Evolutionary conservation across 2,888 invertebrate genomes (phyloP).

Genomic region (Rhogogaster chlorosoma): DNA sequence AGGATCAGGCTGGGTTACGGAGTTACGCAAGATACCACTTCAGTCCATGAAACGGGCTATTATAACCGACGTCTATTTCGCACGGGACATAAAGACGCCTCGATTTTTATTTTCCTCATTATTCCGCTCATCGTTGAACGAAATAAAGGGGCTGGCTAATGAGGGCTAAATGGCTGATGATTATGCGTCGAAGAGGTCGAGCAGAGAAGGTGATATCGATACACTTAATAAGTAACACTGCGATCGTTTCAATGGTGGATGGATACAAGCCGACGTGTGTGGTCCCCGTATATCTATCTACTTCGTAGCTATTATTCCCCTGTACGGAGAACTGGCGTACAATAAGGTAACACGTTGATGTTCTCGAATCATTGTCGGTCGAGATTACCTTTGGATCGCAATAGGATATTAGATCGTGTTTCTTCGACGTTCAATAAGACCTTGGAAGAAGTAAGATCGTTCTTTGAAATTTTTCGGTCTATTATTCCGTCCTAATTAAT

Average conservation of each 20-base stretch:
- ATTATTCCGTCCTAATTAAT: background rate
- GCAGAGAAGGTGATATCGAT: background rate
- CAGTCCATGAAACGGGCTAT: background rate
- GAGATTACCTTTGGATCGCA: slow-evolving; percentile 25
- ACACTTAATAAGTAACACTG: background rate
- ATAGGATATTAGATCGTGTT: slow-evolving; percentile 6
- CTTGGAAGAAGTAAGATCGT: background rate
- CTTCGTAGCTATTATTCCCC: background rate
- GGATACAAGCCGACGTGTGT: background rate
- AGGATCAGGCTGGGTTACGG: background rate
- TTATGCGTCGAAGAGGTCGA: background rate
- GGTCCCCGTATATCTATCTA: slow-evolving; percentile 12
- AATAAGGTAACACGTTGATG: slow-evolving; percentile 14
- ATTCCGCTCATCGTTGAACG: background rate
- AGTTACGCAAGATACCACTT: background rate
- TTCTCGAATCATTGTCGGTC: slow-evolving; percentile 30
- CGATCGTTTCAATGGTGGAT: background rate
- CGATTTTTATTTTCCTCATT: slow-evolving; percentile 23
- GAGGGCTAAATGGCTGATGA: background rate
- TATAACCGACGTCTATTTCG: background rate
- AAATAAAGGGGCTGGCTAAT: background rate
- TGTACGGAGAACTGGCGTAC: slow-evolving; percentile 22
- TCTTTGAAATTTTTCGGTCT: background rate
- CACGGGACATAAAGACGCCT: slow-evolving; percentile 9
- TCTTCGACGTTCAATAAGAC: background rate